A percentile compares a stretch with the other conserved stretches of the same genome.
Evolutionary conservation across 1,140 invertebrate genomes (phyloP).

Genomic region (Conus ventricosus): DNA sequence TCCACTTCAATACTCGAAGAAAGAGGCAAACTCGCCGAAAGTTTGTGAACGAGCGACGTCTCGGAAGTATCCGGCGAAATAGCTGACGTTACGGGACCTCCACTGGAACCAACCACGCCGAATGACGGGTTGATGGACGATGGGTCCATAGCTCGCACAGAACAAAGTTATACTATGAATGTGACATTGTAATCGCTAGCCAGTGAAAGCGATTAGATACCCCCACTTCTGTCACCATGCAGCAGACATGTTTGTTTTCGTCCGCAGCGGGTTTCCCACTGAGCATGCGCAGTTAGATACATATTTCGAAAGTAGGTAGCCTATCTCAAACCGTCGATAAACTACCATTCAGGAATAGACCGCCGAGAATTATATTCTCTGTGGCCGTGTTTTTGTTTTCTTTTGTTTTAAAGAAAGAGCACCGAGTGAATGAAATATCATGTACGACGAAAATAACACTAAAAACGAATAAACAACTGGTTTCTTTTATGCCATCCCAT

Average conservation of each 20-base stretch:
- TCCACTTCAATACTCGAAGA: neutral
- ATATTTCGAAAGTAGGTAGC: neutral
- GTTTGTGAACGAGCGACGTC: neutral
- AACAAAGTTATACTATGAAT: neutral
- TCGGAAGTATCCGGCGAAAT: neutral
- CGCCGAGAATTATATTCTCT: too few species aligned
- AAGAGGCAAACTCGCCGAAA: neutral
- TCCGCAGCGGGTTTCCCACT: conserved; percentile 44
- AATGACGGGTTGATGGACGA: conserved; percentile 24
- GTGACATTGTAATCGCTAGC: neutral
- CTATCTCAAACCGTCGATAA: neutral
- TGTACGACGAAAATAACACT: too few species aligned
- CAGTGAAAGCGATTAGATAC: neutral
- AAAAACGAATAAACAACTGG: too few species aligned
- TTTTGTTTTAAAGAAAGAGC: too few species aligned
- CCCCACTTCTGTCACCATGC: neutral
- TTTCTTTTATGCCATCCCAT: too few species aligned
- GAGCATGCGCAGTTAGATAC: conserved; percentile 27
- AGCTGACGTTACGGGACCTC: neutral
- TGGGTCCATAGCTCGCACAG: conserved; percentile 16
- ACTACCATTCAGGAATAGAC: too few species aligned
- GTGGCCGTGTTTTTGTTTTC: too few species aligned
- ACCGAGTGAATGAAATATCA: too few species aligned
- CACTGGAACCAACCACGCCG: conserved; percentile 24
- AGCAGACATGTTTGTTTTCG: conserved; percentile 42